Percentiles rank a stretch among this genome's conserved stretches.
These are phyloP conservation scores for Actinostola sp. DNA, from an alignment of 92 coral and sea anemone genomes.

Conservation along the genomic window DNA sequence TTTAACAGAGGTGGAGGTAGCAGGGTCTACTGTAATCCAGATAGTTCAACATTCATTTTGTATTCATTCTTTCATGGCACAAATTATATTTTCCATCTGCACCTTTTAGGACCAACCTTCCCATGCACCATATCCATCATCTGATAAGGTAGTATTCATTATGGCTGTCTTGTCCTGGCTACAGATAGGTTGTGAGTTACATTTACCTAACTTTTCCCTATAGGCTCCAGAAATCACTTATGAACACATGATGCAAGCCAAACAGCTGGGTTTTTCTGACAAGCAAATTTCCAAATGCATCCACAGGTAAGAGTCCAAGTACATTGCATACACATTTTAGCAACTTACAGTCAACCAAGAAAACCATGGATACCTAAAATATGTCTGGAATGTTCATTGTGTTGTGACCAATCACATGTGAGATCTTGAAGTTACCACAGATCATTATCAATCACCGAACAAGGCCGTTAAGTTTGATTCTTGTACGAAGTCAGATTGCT, in stretches of 20 bases:
- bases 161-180: neutral
- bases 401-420: no score
- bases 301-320: conserved; percentile 66
- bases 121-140: conserved; percentile 6
- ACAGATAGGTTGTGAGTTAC: neutral
- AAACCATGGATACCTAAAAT: no score
- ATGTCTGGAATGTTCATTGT: no score
- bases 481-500: no score
- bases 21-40: no score
- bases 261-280: conserved; percentile 95
- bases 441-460: no score
- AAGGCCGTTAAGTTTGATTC: no score
- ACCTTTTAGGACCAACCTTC: conserved; percentile 15
- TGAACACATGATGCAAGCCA: conserved; percentile 83
- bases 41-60: no score
- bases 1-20: no score
- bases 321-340: no score
- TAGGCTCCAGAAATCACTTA: conserved; percentile 85
- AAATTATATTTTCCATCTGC: neutral
- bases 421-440: no score
- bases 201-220: neutral
- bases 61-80: neutral
- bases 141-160: conserved; percentile 22
- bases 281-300: conserved; percentile 96
- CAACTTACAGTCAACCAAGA: no score